Conservation (phyloP, 2,113 vertebrate genomes). For the Alexandromys fortis region DNA sequence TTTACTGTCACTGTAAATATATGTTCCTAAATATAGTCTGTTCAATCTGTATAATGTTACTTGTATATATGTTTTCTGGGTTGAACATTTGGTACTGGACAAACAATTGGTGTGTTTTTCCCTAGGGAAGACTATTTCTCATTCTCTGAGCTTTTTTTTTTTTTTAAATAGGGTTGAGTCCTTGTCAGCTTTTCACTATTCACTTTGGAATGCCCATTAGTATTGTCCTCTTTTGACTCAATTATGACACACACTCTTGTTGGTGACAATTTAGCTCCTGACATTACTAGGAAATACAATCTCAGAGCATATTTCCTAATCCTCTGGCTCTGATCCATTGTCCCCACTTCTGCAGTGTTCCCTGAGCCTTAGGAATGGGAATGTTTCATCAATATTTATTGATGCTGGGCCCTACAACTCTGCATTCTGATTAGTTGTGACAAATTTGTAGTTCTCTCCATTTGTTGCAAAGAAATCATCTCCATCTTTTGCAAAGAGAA, state of each 20-base stretch:
- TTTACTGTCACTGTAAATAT: not conserved
- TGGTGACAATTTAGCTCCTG: not conserved
- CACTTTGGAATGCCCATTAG: not conserved
- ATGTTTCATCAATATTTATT: too few relatives aligned
- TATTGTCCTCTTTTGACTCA: not conserved
- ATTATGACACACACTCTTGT: not conserved
- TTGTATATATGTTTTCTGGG: not conserved
- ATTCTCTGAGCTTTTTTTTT: not conserved
- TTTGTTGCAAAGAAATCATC: not conserved
- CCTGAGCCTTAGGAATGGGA: too few relatives aligned
- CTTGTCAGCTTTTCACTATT: not conserved
- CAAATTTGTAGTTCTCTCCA: not conserved
- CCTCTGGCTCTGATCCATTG: not conserved
- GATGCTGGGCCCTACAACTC: too few relatives aligned
- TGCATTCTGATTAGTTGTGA: not conserved
- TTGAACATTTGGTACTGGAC: not conserved
- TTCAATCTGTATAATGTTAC: not conserved
- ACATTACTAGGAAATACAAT: too few relatives aligned
- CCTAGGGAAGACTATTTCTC: not conserved
- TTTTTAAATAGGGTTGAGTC: not conserved
- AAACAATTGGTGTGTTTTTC: not conserved
- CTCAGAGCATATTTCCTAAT: too few relatives aligned
- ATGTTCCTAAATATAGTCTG: not conserved
- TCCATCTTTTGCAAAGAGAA: not conserved
- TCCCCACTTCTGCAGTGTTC: not conserved